phyloP scores from a whole-genome alignment of 2,797 vertebrate genomes.

The Myotis pilosus region DNA sequence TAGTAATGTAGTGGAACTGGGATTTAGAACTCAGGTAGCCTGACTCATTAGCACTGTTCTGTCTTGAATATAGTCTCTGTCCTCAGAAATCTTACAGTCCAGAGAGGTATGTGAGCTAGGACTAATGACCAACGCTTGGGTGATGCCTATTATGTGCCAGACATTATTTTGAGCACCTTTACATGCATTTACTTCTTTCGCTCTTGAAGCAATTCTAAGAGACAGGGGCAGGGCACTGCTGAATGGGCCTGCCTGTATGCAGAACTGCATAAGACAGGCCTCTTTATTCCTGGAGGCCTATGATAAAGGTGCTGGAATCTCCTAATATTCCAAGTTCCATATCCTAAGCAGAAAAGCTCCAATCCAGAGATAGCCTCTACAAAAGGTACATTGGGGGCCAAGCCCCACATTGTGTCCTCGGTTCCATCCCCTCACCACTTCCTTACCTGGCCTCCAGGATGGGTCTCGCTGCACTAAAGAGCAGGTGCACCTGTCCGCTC shows the following conservation, averaged over 20 bases:
- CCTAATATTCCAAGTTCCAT: constrained; percentile 57
- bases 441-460: neutral
- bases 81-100: neutral
- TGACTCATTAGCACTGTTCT: neutral
- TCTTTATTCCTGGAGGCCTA: constrained; percentile 65
- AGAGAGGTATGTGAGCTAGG: neutral
- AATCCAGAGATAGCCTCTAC: constrained; percentile 7
- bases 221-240: neutral
- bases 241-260: neutral
- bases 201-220: neutral
- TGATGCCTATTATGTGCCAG: neutral
- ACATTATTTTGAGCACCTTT: neutral
- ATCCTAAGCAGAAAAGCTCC: neutral
- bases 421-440: neutral
- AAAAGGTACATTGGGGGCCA: neutral
- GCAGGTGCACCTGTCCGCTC: neutral
- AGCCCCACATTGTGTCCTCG: neutral
- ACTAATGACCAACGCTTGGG: neutral
- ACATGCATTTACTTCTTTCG: neutral
- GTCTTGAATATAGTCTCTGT: neutral
- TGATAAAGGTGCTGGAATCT: neutral
- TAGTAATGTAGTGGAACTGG: neutral
- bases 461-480: neutral
- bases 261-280: constrained; percentile 39
- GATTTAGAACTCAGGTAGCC: neutral